Percentiles rank a stretch among this genome's conserved stretches.
phyloP scores from a whole-genome alignment of 1,140 invertebrate genomes.

The Drosophila rhopaloa region DNA sequence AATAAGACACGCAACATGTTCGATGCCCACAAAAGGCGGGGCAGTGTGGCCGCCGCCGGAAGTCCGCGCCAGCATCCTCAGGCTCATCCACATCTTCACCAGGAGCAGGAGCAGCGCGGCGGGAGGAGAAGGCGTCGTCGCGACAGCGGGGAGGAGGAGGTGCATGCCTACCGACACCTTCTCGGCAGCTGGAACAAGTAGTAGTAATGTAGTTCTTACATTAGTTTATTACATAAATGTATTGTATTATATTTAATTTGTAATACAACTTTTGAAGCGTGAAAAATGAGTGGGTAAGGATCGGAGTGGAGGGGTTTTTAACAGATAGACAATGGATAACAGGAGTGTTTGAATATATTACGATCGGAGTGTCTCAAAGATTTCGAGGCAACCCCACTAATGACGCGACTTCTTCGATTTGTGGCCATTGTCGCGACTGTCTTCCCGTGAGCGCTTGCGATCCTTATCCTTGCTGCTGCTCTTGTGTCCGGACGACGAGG shows the following conservation, averaged over 20 bases:
- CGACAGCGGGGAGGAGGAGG: constrained; percentile 51
- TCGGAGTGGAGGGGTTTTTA: constrained; percentile 3
- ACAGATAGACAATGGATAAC: constrained; percentile 49
- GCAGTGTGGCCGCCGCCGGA: constrained; percentile 58
- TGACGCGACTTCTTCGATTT: constrained; percentile 89
- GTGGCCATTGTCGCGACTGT: constrained; percentile 89
- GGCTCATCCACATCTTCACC: constrained; percentile 12
- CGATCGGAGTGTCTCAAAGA: background rate
- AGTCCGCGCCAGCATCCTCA: constrained; percentile 16
- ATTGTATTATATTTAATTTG: constrained; percentile 66
- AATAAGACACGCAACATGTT: constrained; percentile 84
- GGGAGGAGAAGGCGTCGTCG: constrained; percentile 21
- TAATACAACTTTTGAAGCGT: constrained; percentile 54
- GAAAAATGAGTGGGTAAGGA: constrained; percentile 17
- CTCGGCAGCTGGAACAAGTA: constrained; percentile 77
- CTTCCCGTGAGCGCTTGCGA: constrained; percentile 89
- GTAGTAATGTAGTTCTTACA: constrained; percentile 29
- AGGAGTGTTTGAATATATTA: constrained; percentile 5
- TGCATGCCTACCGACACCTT: constrained; percentile 61
- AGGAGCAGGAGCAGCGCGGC: constrained; percentile 16
- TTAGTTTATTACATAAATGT: constrained; percentile 68
- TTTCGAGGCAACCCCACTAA: constrained; percentile 17
- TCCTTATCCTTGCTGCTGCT: constrained; percentile 75
- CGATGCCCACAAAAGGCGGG: constrained; percentile 60
- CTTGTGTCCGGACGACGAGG: constrained; percentile 77